These are phyloP conservation scores for Meiosimyza decipiens DNA, from an alignment of 2,888 invertebrate genomes.

Conservation along the genomic window DNA sequence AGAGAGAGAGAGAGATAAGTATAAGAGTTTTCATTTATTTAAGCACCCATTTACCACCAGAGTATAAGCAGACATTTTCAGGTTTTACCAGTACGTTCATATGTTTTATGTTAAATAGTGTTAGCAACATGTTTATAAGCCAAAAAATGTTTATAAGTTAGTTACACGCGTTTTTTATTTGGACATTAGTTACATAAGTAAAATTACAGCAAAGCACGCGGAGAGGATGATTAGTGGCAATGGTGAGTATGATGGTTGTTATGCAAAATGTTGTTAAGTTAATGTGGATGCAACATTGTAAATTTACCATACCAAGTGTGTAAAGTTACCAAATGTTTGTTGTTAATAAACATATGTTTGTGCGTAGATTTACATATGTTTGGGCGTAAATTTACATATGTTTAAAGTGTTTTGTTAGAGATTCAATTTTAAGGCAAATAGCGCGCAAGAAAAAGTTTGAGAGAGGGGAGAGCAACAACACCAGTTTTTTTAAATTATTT, in stretches of 20 bases:
- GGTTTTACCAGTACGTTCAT: background rate
- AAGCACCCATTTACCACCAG: slow-evolving; percentile 36
- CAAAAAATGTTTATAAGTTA: slow-evolving; percentile 13
- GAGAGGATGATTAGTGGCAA: background rate
- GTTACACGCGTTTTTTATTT: background rate
- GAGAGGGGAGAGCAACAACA: slow-evolving; percentile 56
- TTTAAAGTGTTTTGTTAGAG: slow-evolving; percentile 11
- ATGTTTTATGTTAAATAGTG: background rate
- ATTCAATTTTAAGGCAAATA: background rate
- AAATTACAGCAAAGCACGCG: slow-evolving; percentile 9
- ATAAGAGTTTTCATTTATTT: slow-evolving; percentile 1
- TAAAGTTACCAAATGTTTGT: too few relatives aligned
- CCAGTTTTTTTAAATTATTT: slow-evolving; percentile 52
- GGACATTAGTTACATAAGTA: slow-evolving; percentile 22
- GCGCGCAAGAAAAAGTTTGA: too few relatives aligned
- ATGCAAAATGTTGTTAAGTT: too few relatives aligned
- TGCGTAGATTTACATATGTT: background rate
- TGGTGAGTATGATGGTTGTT: too few relatives aligned
- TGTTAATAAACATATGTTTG: too few relatives aligned
- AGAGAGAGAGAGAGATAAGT: slow-evolving; percentile 13
- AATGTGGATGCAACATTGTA: too few relatives aligned
- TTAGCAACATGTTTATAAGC: slow-evolving; percentile 18
- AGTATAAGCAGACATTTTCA: slow-evolving; percentile 36
- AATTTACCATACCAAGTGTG: too few relatives aligned
- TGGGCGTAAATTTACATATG: slow-evolving; percentile 8